These are phyloP conservation scores for Meloidogyne hapla DNA, from an alignment of 1,140 invertebrate genomes.

Conservation along the genomic window DNA sequence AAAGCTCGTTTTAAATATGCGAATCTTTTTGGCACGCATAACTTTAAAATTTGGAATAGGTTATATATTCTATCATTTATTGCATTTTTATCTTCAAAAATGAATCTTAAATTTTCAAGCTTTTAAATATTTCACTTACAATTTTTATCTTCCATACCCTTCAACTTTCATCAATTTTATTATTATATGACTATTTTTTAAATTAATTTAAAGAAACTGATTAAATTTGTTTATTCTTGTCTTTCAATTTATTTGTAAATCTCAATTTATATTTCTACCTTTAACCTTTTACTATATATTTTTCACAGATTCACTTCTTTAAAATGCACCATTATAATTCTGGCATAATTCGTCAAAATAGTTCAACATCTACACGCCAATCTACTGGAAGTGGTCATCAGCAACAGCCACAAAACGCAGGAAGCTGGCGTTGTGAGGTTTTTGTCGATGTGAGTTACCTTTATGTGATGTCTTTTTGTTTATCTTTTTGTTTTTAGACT, in stretches of 20 bases:
- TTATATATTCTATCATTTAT: no score
- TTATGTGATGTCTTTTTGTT: not conserved
- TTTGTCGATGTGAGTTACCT: not conserved
- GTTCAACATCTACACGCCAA: not conserved
- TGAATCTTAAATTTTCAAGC: no score
- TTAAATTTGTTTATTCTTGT: not conserved
- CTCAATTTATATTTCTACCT: not conserved
- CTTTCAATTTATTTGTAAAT: not conserved
- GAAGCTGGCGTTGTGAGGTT: constrained; percentile 1
- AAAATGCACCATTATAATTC: not conserved
- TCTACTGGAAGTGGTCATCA: not conserved
- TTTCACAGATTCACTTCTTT: not conserved
- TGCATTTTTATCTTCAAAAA: no score
- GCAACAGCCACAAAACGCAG: not conserved
- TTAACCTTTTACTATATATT: not conserved
- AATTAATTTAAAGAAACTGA: no score
- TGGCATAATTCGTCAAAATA: not conserved
- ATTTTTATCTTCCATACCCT: not conserved
- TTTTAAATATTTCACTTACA: not conserved
- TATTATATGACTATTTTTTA: not conserved
- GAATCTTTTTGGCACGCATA: no score
- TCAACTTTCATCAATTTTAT: not conserved
- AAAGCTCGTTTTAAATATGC: no score
- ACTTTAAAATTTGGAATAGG: no score
- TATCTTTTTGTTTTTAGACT: not conserved